Evolutionary conservation across 2,797 vertebrate genomes (phyloP), one percentile per base, ranked within the genome.

Genomic region (Remorina albescens): DNA sequence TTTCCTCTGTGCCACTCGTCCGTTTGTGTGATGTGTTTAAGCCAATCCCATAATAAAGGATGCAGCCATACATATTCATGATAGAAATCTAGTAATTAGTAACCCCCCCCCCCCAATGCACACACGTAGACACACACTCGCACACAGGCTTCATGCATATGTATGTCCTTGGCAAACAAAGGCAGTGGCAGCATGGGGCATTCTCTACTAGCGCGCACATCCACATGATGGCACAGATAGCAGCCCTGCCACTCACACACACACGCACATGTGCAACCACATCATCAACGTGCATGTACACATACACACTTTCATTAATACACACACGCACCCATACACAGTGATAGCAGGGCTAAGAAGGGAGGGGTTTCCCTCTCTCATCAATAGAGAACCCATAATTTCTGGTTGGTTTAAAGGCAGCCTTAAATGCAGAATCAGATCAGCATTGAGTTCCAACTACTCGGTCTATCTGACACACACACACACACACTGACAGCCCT

Each of bases 51-150:
- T 93, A 94, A 95, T 94, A 95, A 95, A 95, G 85, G 93, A 95
- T 94, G 93, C 92, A 37, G 58, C 90, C 91, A 95, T 95, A 95
- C 94, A 95, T 95, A 95, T 95, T 95, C 95, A 95, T 95, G 95
- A 94, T 93, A 93, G 87, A 90, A 92, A 94, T 95, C 93, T 94
- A 91, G 92, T 95, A 95, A 95, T 95, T 95, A 95, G 94, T 94
- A 91, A 91, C 68, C 85, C 86, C 89, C 91, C 88, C n/a, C n/a
- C n/a, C n/a, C n/a, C n/a, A n/a, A n/a, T n/a, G n/a, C n/a, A n/a
- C n/a, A n/a, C n/a, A n/a, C n/a, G n/a, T 67, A 78, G 62, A 84
- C 74, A 86, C 71, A 67, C 21, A 15, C 73, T 76, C 58, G 23
- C 71, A 80, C 76, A 63, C 56, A 12, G 39, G 65, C 85, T 81